Evolutionary conservation across 2,888 invertebrate species (phyloP).

Genomic region (Ichneumoninae sp.): DNA sequence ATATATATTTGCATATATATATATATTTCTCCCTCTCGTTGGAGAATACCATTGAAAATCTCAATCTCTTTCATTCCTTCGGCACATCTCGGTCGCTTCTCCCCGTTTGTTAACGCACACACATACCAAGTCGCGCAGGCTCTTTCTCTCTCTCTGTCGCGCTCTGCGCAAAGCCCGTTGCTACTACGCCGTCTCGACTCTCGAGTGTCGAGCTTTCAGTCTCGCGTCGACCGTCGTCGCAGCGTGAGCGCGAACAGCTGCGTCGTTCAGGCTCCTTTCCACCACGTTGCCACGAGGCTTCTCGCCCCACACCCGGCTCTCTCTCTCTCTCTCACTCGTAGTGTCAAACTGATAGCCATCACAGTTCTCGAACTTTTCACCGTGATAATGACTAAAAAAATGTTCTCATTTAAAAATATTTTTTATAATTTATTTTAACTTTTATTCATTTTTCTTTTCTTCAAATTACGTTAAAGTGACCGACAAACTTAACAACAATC

Average conservation of each 20-base stretch:
- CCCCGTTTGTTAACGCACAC: not conserved
- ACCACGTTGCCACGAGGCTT: slow-evolving; percentile 70
- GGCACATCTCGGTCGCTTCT: slow-evolving; percentile 21
- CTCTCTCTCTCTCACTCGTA: not conserved
- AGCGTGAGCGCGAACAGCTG: slow-evolving; percentile 66
- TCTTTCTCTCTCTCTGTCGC: slow-evolving; percentile 22
- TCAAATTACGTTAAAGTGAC: not conserved
- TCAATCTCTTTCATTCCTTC: slow-evolving; percentile 43
- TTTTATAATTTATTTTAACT: not conserved
- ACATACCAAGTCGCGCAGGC: not conserved
- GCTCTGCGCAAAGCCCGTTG: slow-evolving; percentile 59
- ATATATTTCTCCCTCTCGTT: not conserved
- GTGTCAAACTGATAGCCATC: slow-evolving; percentile 12
- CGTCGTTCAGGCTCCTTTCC: slow-evolving; percentile 23
- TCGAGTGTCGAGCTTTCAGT: slow-evolving; percentile 66
- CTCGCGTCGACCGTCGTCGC: slow-evolving; percentile 75
- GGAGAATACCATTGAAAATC: slow-evolving; percentile 5
- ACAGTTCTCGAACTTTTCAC: not conserved
- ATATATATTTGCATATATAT: not conserved
- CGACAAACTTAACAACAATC: not conserved
- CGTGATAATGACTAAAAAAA: not conserved
- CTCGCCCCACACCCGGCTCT: slow-evolving; percentile 61
- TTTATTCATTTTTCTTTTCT: not conserved
- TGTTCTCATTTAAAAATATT: not conserved
- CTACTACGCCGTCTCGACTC: slow-evolving; percentile 43